Conservation (phyloP, 2,113 vertebrate genomes). For the Alouatta palliata region DNA sequence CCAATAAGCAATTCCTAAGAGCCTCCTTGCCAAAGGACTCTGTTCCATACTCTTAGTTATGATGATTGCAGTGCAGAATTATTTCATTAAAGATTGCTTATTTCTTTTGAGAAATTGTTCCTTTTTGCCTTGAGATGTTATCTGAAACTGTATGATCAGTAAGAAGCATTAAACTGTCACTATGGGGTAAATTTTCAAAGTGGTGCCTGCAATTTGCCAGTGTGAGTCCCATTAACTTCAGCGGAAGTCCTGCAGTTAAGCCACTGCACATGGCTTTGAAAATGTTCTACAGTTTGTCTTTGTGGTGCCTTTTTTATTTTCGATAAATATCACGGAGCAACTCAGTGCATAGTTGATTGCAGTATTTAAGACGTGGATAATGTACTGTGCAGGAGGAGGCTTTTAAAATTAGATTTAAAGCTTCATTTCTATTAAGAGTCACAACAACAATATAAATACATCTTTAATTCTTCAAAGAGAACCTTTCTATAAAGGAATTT, state of each 20-base stretch:
- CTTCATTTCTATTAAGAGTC: slow-evolving; percentile 55
- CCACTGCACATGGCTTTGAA: slow-evolving; percentile 39
- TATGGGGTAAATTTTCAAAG: slow-evolving; percentile 74
- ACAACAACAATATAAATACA: slow-evolving; percentile 60
- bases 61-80: slow-evolving; percentile 20
- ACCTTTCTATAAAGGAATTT: slow-evolving; percentile 47
- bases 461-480: slow-evolving; percentile 63
- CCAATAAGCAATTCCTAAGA: not conserved
- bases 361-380: slow-evolving; percentile 67
- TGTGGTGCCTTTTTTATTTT: not conserved
- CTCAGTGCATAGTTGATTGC: slow-evolving; percentile 47
- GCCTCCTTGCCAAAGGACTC: not conserved
- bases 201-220: slow-evolving; percentile 67
- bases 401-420: slow-evolving; percentile 72
- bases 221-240: slow-evolving; percentile 66
- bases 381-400: slow-evolving; percentile 47
- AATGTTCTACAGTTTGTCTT: slow-evolving; percentile 13
- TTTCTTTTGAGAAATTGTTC: slow-evolving; percentile 56
- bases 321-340: slow-evolving; percentile 58
- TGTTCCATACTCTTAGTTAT: not conserved
- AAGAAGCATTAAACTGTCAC: slow-evolving; percentile 64
- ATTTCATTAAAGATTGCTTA: slow-evolving; percentile 66
- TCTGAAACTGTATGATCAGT: slow-evolving; percentile 62
- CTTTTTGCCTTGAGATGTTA: slow-evolving; percentile 60
- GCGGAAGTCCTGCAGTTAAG: slow-evolving; percentile 53